Percentiles rank a stretch among this genome's conserved stretches.
phyloP scores from a whole-genome alignment of 2,888 invertebrate genomes.

The Sylvicola cinctus region DNA sequence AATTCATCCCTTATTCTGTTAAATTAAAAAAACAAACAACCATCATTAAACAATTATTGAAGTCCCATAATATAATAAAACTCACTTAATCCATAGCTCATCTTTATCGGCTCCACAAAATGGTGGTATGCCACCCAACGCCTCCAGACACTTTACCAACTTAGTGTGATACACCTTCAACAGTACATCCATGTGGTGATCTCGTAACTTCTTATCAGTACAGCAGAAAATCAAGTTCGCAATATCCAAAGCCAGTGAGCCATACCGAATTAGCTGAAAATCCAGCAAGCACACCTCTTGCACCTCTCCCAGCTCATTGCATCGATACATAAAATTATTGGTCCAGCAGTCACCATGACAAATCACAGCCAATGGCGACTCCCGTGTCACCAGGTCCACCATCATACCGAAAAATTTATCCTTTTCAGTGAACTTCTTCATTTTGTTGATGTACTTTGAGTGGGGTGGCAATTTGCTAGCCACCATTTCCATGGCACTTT shows the following conservation, averaged over 20 bases:
- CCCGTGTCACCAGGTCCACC: slow-evolving; percentile 38
- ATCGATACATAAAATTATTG: slow-evolving; percentile 46
- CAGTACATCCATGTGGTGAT: slow-evolving; percentile 32
- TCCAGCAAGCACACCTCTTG: slow-evolving; percentile 43
- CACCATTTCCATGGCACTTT: slow-evolving; percentile 38
- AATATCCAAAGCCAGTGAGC: slow-evolving; percentile 46
- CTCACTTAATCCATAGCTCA: slow-evolving; percentile 35
- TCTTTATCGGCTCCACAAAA: slow-evolving; percentile 25
- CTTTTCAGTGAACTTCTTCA: slow-evolving; percentile 36
- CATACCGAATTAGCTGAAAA: slow-evolving; percentile 47
- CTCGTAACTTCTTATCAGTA: slow-evolving; percentile 37
- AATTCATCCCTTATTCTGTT: slow-evolving; percentile 39
- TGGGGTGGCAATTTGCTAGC: slow-evolving; percentile 19
- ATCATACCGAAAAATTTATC: slow-evolving; percentile 44
- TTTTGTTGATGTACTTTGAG: slow-evolving; percentile 33
- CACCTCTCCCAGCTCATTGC: slow-evolving; percentile 29
- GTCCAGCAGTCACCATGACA: slow-evolving; percentile 61
- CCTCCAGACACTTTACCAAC: slow-evolving; percentile 31
- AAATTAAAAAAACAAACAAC: slow-evolving; percentile 3
- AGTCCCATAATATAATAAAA: slow-evolving; percentile 7
- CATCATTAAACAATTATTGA: slow-evolving; percentile 5
- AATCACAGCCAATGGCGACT: slow-evolving; percentile 43
- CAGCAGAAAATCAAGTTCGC: slow-evolving; percentile 45
- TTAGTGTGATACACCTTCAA: slow-evolving; percentile 38
- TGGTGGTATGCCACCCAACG: slow-evolving; percentile 28